A percentile compares a stretch with the other conserved stretches of the same genome.
Conservation (phyloP, 1,140 invertebrate species). For the Patella vulgata region DNA sequence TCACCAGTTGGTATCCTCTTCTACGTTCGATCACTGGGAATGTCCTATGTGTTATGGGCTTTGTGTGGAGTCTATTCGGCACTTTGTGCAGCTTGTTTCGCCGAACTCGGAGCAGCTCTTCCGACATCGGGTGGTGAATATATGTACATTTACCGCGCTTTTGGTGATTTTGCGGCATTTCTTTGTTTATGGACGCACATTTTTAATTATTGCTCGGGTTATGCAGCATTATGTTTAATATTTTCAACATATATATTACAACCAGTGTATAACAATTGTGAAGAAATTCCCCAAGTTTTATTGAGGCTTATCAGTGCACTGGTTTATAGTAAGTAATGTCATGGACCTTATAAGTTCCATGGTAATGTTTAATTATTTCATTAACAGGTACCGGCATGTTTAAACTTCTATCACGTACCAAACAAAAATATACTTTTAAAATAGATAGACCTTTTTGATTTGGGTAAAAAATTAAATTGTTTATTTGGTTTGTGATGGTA, state of each 20-base stretch:
- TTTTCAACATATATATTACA: conserved; percentile 95
- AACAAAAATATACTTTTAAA: background rate
- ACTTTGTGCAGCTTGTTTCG: conserved; percentile 86
- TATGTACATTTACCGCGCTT: conserved; percentile 91
- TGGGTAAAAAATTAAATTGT: too few species aligned
- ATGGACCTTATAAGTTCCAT: too few species aligned
- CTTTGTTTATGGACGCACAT: conserved; percentile 88
- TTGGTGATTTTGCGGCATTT: conserved; percentile 81
- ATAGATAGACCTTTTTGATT: conserved; percentile 6
- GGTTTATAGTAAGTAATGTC: conserved; percentile 41
- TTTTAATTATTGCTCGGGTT: conserved; percentile 81
- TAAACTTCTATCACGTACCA: background rate
- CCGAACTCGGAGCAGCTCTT: conserved; percentile 92
- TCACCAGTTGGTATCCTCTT: conserved; percentile 78
- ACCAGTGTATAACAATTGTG: conserved; percentile 77
- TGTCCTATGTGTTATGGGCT: conserved; percentile 83
- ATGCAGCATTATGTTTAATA: conserved; percentile 95
- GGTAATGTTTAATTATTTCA: too few species aligned
- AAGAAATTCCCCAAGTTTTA: conserved; percentile 38
- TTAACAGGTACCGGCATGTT: background rate
- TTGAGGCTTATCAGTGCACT: conserved; percentile 39
- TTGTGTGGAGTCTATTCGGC: conserved; percentile 82
- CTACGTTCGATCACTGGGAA: conserved; percentile 82
- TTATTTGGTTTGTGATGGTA: too few species aligned
- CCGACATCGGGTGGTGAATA: conserved; percentile 97